Percentiles rank a stretch among this genome's conserved stretches.
phyloP scores from a whole-genome alignment of 2,113 vertebrate species.

The Crocuta crocuta region DNA sequence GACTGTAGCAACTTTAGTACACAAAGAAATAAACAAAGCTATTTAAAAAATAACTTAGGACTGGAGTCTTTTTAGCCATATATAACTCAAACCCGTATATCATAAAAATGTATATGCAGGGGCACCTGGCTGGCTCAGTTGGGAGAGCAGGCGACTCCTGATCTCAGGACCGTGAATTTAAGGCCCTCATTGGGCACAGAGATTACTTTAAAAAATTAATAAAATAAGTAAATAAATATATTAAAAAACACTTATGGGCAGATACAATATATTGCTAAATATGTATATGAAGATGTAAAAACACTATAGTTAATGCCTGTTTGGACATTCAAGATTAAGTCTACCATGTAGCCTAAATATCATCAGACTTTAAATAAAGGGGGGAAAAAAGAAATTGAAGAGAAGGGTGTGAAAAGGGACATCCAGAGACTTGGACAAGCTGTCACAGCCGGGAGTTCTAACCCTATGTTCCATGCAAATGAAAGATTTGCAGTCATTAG shows the following conservation, averaged over 20 bases:
- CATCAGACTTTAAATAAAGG: neutral
- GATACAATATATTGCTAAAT: neutral
- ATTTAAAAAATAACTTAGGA: neutral
- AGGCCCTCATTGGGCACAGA: neutral
- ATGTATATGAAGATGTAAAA: neutral
- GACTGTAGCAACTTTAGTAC: neutral
- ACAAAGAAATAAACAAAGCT: neutral
- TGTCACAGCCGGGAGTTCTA: neutral
- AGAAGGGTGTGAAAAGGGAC: neutral
- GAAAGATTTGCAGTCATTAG: neutral
- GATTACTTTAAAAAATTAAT: neutral
- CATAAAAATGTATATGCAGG: neutral
- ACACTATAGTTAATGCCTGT: neutral
- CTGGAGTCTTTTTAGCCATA: neutral
- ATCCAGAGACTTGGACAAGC: neutral
- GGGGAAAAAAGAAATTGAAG: neutral
- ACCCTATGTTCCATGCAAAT: neutral
- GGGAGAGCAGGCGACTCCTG: neutral
- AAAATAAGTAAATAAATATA: neutral
- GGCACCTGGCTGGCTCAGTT: neutral
- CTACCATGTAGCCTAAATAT: neutral
- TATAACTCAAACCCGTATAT: neutral
- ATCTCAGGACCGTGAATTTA: neutral
- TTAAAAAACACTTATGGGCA: neutral
- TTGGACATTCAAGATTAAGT: constrained; percentile 51